These are phyloP conservation scores for Holothuria glaberrima DNA, from an alignment of 35 echinoderm and acorn worm genomes.

Conservation along the genomic window DNA sequence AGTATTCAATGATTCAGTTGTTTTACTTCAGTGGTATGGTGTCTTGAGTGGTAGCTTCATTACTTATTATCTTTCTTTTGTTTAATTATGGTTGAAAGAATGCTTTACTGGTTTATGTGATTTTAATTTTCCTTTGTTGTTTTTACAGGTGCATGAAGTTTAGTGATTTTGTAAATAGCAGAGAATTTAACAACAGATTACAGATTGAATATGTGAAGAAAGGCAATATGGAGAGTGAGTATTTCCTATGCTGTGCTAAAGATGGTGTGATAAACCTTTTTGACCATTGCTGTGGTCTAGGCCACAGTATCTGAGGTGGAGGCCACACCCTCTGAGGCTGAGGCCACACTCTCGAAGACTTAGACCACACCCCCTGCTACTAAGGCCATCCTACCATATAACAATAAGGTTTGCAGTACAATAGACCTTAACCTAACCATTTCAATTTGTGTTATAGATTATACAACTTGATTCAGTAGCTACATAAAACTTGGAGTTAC, in stretches of 20 bases:
- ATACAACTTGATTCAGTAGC: too few relatives aligned
- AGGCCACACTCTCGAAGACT: neutral
- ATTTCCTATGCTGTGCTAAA: neutral
- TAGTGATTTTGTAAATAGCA: neutral
- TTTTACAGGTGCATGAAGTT: constrained; percentile 20
- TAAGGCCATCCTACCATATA: neutral
- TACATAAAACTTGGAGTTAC: too few relatives aligned
- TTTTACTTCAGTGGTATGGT: too few relatives aligned
- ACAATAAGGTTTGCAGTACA: neutral
- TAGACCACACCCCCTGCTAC: neutral
- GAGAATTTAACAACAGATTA: constrained; percentile 32
- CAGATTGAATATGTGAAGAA: constrained; percentile 61
- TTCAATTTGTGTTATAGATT: too few relatives aligned
- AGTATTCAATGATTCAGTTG: too few relatives aligned
- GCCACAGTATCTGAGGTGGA: neutral
- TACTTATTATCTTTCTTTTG: too few relatives aligned
- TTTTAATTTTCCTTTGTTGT: neutral
- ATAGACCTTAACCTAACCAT: too few relatives aligned
- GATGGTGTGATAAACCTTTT: neutral
- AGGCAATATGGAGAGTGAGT: constrained; percentile 71
- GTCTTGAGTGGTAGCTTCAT: too few relatives aligned
- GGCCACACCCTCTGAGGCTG: neutral
- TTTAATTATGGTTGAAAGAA: too few relatives aligned
- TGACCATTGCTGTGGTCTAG: neutral
- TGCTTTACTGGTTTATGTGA: too few relatives aligned